Evolutionary conservation across 2,113 vertebrate species (phyloP), one percentile per base, ranked within the genome.

Genomic region (Urocolius indicus): DNA sequence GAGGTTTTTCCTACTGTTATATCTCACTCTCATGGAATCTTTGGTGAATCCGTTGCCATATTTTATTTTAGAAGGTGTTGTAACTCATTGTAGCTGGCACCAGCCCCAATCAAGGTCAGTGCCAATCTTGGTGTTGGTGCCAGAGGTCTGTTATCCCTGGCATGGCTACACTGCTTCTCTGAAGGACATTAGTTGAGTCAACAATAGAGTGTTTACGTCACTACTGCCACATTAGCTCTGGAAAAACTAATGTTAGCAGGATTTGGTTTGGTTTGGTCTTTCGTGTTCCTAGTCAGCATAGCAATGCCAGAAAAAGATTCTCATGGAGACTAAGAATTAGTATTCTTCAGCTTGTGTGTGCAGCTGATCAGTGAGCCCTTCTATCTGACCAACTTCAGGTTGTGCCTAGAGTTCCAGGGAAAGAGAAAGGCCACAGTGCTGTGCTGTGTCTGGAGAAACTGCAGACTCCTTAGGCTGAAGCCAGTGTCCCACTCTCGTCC

Each of bases 61-160:
- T 86, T 93, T 93, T 83, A 54, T 92, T 86, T 84, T 58, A 79
- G 82, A 90, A 95, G 71, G 59, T 76, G 66, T 85, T 87, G 49
- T 82, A 95, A 82, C 71, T 91, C 87, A 49, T 26, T 86, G 59
- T 62, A 77, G 68, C 48, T 93, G 94, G 89, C 92, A 74, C 27
- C 29, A 89, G 27, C 23, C 65, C 68, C n/a, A 71, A 11, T 16
- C 55, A 71, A 71, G 18, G 32, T 77, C 83, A 43, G 12, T 88
- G 90, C 88, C 90, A 93, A 61, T 63, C 51, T 32, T 77, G 41
- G 36, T 84, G 54, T 51, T 92, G 75, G 59, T 95, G 83, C 86
- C 89, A 84, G 68, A 55, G 68, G 51, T 89, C 88, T 97, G 76
- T 92, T 97, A 58, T 95, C 77, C 73, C 89, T 96, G 94, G 73